Base-by-base conservation (phyloP, 2,888 invertebrate genomes). In the Acleris emargana region DNA sequence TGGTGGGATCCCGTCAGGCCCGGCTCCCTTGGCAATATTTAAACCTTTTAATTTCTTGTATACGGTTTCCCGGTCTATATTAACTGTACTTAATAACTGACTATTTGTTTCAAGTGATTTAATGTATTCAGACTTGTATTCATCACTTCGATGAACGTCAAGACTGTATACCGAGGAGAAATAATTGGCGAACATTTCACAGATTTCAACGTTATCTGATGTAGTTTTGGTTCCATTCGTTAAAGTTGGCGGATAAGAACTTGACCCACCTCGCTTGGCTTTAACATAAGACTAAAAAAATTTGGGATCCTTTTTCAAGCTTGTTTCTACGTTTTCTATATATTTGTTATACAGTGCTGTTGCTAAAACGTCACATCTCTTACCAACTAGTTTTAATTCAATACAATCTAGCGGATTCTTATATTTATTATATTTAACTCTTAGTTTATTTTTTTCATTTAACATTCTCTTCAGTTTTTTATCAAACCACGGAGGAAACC, bases 401-500 rank as follows among this genome's bases (percentile, higher is more conserved):
- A 64, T 43, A 5, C 28, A 32, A 47, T 68, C 68, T 28, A 55
- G n/a, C 9, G 68, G 68, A 32, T 68, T 68, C 18, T 54, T 61
- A 52, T 61, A 68, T 42, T 18, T 60, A 16, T 68, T 68, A 53
- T 58, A 58, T 1, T 61, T 58, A 11, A 20, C n/a, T 42, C 67
- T 55, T 13, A 63, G 16, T 49, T 63, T 68, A 22, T 63, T 22
- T 22, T 68, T 68, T 62, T 68, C 59, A 18, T 52, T 58, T n/a
- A 59, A 51, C 6, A 49, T 6, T 59, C 49, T 58, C 55, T 53
- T 64, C 16, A 66, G 43, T 32, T 7, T 25, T 47, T n/a, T 13
- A 50, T 28, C 18, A 16, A 50, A 58, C 67, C 67, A 67, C 1
- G 59, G 57, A n/a, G 62, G 67, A 28, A 42, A 67, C 5, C 49